Percentiles rank a stretch among this genome's conserved stretches.
Evolutionary conservation across 2,113 vertebrate species (phyloP).

Genomic region (Rhinolophus sinicus): DNA sequence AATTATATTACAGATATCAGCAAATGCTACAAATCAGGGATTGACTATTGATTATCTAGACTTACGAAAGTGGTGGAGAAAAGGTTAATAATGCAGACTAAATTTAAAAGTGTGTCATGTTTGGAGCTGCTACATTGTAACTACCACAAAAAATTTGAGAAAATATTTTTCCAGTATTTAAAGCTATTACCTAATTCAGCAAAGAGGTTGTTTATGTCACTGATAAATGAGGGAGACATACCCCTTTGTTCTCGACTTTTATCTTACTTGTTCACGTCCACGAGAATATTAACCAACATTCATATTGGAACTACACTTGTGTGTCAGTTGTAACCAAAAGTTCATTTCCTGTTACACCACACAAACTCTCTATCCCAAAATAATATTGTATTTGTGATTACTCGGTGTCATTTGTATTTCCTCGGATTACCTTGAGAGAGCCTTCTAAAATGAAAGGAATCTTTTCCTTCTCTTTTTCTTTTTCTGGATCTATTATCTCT

Average conservation of each 20-base stretch:
- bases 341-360: not conserved
- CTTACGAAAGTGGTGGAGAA: not conserved
- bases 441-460: slow-evolving; percentile 84
- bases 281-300: not conserved
- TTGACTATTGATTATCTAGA: not conserved
- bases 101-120: not conserved
- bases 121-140: not conserved
- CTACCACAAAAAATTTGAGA: not conserved
- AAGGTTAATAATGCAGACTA: not conserved
- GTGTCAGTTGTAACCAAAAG: not conserved
- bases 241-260: not conserved
- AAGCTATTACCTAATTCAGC: not conserved
- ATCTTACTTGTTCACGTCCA: not conserved
- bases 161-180: not conserved
- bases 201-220: not conserved
- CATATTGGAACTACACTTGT: not conserved
- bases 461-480: slow-evolving; percentile 67
- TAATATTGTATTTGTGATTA: not conserved
- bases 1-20: not conserved
- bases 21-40: not conserved
- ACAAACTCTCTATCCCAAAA: not conserved
- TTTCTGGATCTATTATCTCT: slow-evolving; percentile 57
- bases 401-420: not conserved
- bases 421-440: slow-evolving; percentile 87
- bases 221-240: not conserved